phyloP scores from a whole-genome alignment of 2,888 invertebrate species.

The Acanthoscelides obtectus region DNA sequence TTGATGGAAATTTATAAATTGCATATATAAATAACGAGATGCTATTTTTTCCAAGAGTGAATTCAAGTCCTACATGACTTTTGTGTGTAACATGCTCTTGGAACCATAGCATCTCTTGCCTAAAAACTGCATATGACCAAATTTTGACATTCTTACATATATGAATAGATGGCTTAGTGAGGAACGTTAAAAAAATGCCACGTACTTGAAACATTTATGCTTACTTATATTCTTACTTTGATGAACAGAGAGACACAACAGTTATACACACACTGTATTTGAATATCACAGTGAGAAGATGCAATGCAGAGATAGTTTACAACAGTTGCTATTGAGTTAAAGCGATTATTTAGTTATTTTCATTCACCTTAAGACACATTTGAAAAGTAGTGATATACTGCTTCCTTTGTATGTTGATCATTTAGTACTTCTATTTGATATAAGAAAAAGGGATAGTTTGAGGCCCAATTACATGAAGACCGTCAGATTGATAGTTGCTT shows the following conservation, averaged over 20 bases:
- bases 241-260: slow-evolving; percentile 40
- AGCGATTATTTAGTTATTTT: slow-evolving; percentile 28
- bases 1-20: neutral
- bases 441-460: neutral
- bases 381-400: neutral
- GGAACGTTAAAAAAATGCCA: neutral
- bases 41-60: too few relatives aligned
- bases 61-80: too few relatives aligned
- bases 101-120: too few relatives aligned
- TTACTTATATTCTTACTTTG: neutral
- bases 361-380: slow-evolving; percentile 12
- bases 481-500: too few relatives aligned
- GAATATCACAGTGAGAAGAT: slow-evolving; percentile 48
- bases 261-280: slow-evolving; percentile 45
- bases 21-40: too few relatives aligned
- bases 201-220: neutral
- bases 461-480: too few relatives aligned
- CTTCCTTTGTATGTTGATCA: neutral
- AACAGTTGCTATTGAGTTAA: slow-evolving; percentile 29
- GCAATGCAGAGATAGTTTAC: slow-evolving; percentile 34
- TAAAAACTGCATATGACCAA: too few relatives aligned
- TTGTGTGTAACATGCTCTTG: too few relatives aligned
- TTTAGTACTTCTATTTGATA: neutral
- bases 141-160: neutral
- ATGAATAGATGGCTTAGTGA: neutral